These are phyloP conservation scores for Homarus americanus DNA, from an alignment of 1,140 invertebrate genomes.

Conservation along the genomic window DNA sequence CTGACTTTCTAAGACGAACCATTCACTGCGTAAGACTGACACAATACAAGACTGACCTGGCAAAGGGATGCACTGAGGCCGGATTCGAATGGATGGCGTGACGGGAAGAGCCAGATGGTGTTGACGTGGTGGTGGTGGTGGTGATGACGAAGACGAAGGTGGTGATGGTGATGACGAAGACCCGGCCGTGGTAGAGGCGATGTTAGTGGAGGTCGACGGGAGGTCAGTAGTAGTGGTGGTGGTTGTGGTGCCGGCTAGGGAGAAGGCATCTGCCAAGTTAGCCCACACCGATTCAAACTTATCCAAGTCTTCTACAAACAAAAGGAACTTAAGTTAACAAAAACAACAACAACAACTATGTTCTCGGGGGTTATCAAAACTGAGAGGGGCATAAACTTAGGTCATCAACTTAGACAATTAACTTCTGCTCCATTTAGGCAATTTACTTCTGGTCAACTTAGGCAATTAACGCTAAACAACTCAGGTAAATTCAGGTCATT, in stretches of 20 bases:
- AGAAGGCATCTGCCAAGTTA: conserved; percentile 62
- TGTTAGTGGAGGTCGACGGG: conserved; percentile 9
- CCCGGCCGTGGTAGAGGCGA: conserved; percentile 22
- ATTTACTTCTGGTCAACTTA: too few relatives aligned
- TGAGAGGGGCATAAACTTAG: too few relatives aligned
- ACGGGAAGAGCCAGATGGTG: neutral
- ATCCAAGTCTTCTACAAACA: conserved; percentile 38
- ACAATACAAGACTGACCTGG: neutral
- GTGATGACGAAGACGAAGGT: neutral
- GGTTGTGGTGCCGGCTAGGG: conserved; percentile 40
- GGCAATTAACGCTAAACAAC: too few relatives aligned
- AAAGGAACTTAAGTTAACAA: too few relatives aligned
- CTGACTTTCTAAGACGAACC: too few relatives aligned
- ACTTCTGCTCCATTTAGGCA: too few relatives aligned
- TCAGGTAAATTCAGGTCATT: too few relatives aligned
- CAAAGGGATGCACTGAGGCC: conserved; percentile 57
- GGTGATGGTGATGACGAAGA: neutral
- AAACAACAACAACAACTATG: too few relatives aligned
- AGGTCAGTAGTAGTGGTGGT: conserved; percentile 25
- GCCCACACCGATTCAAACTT: conserved; percentile 67
- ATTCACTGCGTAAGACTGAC: too few relatives aligned
- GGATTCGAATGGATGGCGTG: neutral
- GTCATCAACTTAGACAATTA: too few relatives aligned
- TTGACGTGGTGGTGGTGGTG: neutral
- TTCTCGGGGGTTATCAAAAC: too few relatives aligned